A percentile compares a stretch with the other conserved stretches of the same genome.
Conservation (phyloP, 2,113 vertebrate species). For the Dryoscopus gambensis region DNA sequence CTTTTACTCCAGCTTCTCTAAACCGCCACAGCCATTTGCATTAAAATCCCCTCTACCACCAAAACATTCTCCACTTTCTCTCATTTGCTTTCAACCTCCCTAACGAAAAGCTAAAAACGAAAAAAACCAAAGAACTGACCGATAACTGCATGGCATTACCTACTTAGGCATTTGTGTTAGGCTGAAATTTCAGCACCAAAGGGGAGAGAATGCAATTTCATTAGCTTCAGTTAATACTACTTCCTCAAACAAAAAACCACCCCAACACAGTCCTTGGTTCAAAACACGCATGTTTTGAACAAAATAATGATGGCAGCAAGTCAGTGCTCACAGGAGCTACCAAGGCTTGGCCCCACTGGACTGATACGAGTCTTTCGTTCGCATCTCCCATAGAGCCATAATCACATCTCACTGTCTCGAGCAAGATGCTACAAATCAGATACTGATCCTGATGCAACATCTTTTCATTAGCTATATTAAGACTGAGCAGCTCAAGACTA, state of each 20-base stretch:
- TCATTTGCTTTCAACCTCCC: neutral
- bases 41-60: neutral
- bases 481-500: neutral
- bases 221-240: neutral
- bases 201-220: neutral
- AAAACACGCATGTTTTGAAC: neutral
- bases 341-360: neutral
- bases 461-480: neutral
- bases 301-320: neutral
- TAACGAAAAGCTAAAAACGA: no score
- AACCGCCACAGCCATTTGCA: neutral
- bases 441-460: neutral
- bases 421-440: neutral
- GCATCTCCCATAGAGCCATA: neutral
- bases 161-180: neutral
- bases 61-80: neutral
- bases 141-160: neutral
- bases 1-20: neutral
- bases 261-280: neutral
- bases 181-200: neutral
- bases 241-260: neutral
- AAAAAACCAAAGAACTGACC: rapidly evolving
- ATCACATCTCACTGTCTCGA: neutral
- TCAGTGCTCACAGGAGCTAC: neutral
- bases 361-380: rapidly evolving